Conservation (phyloP, 2,113 vertebrate species). For the Ornithorhynchus anatinus region DNA sequence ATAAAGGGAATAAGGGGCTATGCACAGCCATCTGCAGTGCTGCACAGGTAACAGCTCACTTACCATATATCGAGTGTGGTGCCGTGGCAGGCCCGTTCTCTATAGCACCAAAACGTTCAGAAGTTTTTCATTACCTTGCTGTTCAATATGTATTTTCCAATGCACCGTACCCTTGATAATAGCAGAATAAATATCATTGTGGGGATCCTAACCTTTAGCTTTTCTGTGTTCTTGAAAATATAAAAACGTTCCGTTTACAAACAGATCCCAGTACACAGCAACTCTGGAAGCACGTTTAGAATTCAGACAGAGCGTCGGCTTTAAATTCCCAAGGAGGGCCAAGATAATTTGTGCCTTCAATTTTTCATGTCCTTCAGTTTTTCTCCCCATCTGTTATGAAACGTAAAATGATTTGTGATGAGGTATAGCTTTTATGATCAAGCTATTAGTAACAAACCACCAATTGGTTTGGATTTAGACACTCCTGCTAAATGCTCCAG, state of each 20-base stretch:
- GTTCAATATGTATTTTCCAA: slow-evolving; percentile 1
- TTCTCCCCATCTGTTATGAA: too few relatives aligned
- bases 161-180: not conserved
- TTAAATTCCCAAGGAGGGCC: not conserved
- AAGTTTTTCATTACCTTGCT: not conserved
- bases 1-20: too few relatives aligned
- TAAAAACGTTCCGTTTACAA: slow-evolving; percentile 5
- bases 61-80: too few relatives aligned
- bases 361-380: too few relatives aligned
- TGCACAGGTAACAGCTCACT: too few relatives aligned
- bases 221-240: slow-evolving; percentile 5
- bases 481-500: too few relatives aligned
- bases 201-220: not conserved
- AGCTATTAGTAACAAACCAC: too few relatives aligned
- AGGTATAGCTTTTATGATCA: too few relatives aligned
- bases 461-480: too few relatives aligned
- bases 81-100: too few relatives aligned
- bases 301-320: not conserved
- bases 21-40: too few relatives aligned
- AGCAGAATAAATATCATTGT: not conserved
- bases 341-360: not conserved
- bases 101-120: slow-evolving; percentile 1
- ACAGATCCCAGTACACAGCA: not conserved
- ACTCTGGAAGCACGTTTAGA: not conserved
- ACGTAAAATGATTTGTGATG: too few relatives aligned